phyloP scores from a whole-genome alignment of 2,888 invertebrate genomes.

The Amphipyra berbera region DNA sequence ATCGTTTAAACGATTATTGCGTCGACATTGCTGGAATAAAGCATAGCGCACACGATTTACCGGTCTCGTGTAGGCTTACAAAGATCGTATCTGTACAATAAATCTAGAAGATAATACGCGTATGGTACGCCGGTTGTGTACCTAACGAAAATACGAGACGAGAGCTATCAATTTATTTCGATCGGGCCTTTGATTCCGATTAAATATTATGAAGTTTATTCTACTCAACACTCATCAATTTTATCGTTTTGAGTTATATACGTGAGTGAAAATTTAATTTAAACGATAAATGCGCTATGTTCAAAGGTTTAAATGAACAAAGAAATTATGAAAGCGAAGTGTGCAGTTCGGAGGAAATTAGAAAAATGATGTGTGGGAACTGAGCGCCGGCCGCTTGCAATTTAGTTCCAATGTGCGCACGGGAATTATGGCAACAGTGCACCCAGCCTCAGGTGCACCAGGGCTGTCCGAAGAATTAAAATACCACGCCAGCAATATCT shows the following conservation, averaged over 20 bases:
- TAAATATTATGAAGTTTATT: slow-evolving; percentile 66
- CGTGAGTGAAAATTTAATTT: slow-evolving; percentile 41
- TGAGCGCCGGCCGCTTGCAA: slow-evolving; percentile 72
- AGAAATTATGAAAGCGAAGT: slow-evolving; percentile 74
- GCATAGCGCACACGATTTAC: slow-evolving; percentile 76
- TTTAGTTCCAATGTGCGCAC: slow-evolving; percentile 80
- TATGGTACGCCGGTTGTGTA: slow-evolving; percentile 62
- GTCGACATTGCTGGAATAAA: slow-evolving; percentile 67
- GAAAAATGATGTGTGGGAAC: slow-evolving; percentile 88
- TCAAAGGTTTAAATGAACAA: slow-evolving; percentile 63
- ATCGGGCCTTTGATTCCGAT: slow-evolving; percentile 65
- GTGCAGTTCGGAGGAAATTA: slow-evolving; percentile 75
- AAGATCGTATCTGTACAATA: slow-evolving; percentile 86
- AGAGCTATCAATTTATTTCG: slow-evolving; percentile 69
- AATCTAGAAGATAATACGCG: slow-evolving; percentile 84
- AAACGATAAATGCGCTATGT: slow-evolving; percentile 32
- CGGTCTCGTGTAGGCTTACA: slow-evolving; percentile 76
- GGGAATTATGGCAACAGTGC: slow-evolving; percentile 85
- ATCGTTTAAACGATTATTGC: slow-evolving; percentile 56
- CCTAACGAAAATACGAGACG: slow-evolving; percentile 72
- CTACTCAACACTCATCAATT: slow-evolving; percentile 59
- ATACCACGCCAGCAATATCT: slow-evolving; percentile 3
- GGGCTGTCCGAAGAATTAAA: slow-evolving; percentile 65
- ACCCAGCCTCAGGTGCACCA: slow-evolving; percentile 67
- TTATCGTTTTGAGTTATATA: slow-evolving; percentile 49